A percentile compares a stretch with the other conserved stretches of the same genome.
These are phyloP conservation scores for Fringilla coelebs DNA, from an alignment of 2,797 vertebrate genomes.

Conservation along the genomic window DNA sequence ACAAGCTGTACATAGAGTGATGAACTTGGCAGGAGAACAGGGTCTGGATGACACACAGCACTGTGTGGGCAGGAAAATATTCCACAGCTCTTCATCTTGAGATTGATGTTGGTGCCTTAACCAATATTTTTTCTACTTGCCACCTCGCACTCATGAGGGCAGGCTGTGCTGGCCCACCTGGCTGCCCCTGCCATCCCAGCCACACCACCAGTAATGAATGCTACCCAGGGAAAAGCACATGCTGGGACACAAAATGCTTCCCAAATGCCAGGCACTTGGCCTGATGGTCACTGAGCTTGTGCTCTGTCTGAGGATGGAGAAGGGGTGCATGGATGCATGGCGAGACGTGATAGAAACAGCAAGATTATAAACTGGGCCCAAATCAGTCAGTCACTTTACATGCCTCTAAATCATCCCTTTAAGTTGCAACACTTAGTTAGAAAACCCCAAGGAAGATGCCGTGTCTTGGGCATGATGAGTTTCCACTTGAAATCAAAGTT, in stretches of 20 bases:
- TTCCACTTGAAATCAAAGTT: not conserved
- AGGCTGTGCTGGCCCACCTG: not conserved
- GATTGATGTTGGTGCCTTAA: not conserved
- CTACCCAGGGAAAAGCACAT: not conserved
- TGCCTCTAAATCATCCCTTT: not conserved
- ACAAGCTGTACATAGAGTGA: not conserved
- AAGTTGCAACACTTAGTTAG: not conserved
- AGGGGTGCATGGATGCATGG: fast-evolving
- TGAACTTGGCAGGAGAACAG: not conserved
- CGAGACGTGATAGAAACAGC: fast-evolving
- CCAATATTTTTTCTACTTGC: fast-evolving
- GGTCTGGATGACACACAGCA: slow-evolving; percentile 1
- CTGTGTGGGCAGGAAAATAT: not conserved
- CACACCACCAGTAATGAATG: not conserved
- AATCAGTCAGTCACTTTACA: not conserved
- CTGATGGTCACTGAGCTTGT: not conserved
- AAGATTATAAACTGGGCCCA: not conserved
- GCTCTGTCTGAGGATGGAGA: not conserved
- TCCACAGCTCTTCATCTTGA: not conserved
- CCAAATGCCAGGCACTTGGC: not conserved
- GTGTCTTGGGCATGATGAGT: not conserved
- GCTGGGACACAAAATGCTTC: not conserved
- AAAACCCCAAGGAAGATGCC: not conserved
- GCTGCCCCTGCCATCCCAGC: not conserved
- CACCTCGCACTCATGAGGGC: not conserved